Base-by-base conservation (phyloP, 2,888 invertebrate species). In the Scaptomyza flava region DNA sequence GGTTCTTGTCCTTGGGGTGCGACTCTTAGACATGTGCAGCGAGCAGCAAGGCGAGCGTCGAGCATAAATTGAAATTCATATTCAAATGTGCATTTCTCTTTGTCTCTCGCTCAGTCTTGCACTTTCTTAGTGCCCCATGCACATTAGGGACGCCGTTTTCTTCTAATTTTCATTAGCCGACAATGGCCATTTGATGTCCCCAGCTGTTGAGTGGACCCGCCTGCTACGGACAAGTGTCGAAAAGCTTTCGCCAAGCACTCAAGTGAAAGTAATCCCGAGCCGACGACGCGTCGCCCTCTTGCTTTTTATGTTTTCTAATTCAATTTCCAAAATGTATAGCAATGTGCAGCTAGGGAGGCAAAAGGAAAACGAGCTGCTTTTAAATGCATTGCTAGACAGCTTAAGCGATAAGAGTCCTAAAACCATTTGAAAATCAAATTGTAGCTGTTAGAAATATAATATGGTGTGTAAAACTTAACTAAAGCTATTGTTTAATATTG, bases 1-100 rank as follows among this genome's bases (percentile, higher is more conserved):
- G 56, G 58, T 46, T 54, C 50, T 59, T 73, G 74, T 77, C 78
- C 79, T 77, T 74, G 78, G 77, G 77, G 68, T 75, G 67, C 63
- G 67, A 50, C 82, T 79, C 82, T 79, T 74, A 79, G 73, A 81
- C 87, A 83, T 83, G 86, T 86, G 74, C 83, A 71, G 31, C 43
- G 31, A 64, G 38, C 36, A 36, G 6, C 38, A 14, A 38, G 7
- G 8, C 38, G 8, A 38, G 14, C 14, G 38, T 38, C 41, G 36
- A 70, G 72, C 64, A 71, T 66, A 79, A 85, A 87, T 84, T 85
- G 73, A 87, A 87, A 84, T 85, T 87, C 88, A 87, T 85, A 85
- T 85, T 72, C 81, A 75, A 68, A 77, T 66, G 69, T 64, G 61
- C 36, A 33, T 36, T 31, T 36, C 17, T 20, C 33, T 41, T 6